Percentiles rank a stretch among this genome's conserved stretches.
Conservation (phyloP, 2,113 vertebrate genomes). For the Antennarius striatus region DNA sequence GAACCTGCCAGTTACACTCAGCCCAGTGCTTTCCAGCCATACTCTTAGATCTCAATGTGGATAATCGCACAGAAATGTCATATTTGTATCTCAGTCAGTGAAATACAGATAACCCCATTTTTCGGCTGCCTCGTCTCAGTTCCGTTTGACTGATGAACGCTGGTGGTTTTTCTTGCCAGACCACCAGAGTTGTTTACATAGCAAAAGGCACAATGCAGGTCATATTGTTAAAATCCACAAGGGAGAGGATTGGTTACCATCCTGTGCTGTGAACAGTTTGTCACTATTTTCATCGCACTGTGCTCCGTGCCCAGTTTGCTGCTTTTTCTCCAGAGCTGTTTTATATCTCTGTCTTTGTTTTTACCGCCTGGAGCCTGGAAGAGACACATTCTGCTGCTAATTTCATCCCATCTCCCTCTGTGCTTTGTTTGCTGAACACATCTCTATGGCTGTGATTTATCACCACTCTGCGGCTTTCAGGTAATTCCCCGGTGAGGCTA, state of each 20-base stretch:
- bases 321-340: conserved; percentile 15
- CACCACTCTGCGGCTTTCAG: conserved; percentile 25
- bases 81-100: conserved; percentile 12
- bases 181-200: conserved; percentile 33
- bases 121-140: conserved; percentile 11
- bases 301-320: conserved; percentile 10
- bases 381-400: conserved; percentile 19
- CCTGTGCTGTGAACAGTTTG: conserved; percentile 9
- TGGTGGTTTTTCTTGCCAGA: conserved; percentile 18
- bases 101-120: conserved; percentile 52
- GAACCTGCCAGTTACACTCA: no score
- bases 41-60: no score
- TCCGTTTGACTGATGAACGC: conserved; percentile 32
- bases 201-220: conserved; percentile 17
- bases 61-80: not conserved
- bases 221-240: not conserved
- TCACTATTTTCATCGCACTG: conserved; percentile 27
- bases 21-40: no score
- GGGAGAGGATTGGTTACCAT: conserved; percentile 8
- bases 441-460: conserved; percentile 46
- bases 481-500: conserved; percentile 53
- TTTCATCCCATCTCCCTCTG: conserved; percentile 13
- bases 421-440: conserved; percentile 22
- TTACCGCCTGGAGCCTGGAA: conserved; percentile 22
- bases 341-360: conserved; percentile 23